Percentiles rank a stretch among this genome's conserved stretches.
These are phyloP conservation scores for Drosophila ustulata DNA, from an alignment of 2,888 invertebrate genomes.

Conservation along the genomic window DNA sequence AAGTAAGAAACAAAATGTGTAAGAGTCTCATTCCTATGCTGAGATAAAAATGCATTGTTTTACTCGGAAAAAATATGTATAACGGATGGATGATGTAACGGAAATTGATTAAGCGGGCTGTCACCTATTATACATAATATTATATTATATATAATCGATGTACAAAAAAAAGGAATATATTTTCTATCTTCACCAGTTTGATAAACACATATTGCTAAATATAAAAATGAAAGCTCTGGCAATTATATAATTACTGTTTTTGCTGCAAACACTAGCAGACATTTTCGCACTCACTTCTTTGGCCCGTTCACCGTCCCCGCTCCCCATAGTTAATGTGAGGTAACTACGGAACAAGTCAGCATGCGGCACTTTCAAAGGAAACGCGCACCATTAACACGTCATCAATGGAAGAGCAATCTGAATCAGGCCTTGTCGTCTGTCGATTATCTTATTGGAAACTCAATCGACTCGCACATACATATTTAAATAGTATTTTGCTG, in stretches of 20 bases:
- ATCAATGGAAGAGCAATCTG: constrained; percentile 58
- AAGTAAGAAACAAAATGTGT: constrained; percentile 73
- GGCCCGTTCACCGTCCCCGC: background rate
- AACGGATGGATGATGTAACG: constrained; percentile 49
- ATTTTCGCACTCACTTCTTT: constrained; percentile 41
- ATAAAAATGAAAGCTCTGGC: constrained; percentile 48
- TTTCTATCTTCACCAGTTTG: too few relatives aligned
- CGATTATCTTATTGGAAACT: constrained; percentile 62
- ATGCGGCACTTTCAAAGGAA: constrained; percentile 45
- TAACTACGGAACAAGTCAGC: constrained; percentile 48
- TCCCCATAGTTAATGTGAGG: background rate
- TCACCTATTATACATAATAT: constrained; percentile 31
- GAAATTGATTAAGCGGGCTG: constrained; percentile 57
- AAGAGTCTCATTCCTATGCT: constrained; percentile 64
- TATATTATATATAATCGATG: background rate
- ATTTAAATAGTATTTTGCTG: constrained; percentile 5
- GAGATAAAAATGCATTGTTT: constrained; percentile 77
- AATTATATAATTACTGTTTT: constrained; percentile 26
- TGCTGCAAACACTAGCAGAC: constrained; percentile 18
- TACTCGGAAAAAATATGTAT: constrained; percentile 40
- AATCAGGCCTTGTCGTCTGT: constrained; percentile 46
- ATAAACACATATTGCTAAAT: too few relatives aligned
- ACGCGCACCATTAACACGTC: constrained; percentile 61
- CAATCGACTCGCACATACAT: constrained; percentile 18
- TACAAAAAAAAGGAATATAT: too few relatives aligned